A percentile compares a stretch with the other conserved stretches of the same genome.
Conservation (phyloP, 2,797 vertebrate species). For the Channallabes apus region DNA sequence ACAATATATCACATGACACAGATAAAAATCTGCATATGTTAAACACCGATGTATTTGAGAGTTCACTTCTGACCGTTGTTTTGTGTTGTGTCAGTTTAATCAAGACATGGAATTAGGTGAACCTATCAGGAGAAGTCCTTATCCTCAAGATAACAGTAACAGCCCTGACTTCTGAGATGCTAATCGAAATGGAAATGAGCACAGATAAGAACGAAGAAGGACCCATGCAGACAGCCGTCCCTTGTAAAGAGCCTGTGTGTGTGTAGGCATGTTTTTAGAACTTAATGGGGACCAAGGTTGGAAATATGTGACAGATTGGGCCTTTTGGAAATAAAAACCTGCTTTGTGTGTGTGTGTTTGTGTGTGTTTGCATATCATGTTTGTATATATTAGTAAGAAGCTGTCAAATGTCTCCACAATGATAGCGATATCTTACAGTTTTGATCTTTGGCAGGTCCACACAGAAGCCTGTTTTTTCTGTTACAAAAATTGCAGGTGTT, state of each 20-base stretch:
- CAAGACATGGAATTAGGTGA: constrained; percentile 27
- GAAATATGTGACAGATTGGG: neutral
- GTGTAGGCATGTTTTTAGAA: neutral
- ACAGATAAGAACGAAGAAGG: constrained; percentile 46
- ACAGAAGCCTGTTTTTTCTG: neutral
- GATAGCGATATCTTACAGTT: neutral
- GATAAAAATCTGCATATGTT: neutral
- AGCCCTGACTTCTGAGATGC: constrained; percentile 44
- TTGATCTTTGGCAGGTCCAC: neutral
- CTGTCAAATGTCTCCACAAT: neutral
- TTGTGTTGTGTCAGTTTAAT: constrained; percentile 28
- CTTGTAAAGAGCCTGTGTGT: constrained; percentile 23
- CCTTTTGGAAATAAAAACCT: neutral
- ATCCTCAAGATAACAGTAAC: constrained; percentile 50
- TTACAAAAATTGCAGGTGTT: neutral
- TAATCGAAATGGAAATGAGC: constrained; percentile 55
- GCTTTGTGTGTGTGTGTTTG: neutral
- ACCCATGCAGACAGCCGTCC: constrained; percentile 36
- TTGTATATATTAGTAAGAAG: neutral
- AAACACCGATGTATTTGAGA: neutral
- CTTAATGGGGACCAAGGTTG: neutral
- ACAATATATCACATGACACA: neutral
- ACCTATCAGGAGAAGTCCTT: constrained; percentile 52
- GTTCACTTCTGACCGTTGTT: constrained; percentile 12
- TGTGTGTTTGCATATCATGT: neutral